Percentiles rank a stretch among this genome's conserved stretches.
These are phyloP conservation scores for Tetragnatha montana DNA, from an alignment of 2,888 invertebrate genomes.

Conservation along the genomic window DNA sequence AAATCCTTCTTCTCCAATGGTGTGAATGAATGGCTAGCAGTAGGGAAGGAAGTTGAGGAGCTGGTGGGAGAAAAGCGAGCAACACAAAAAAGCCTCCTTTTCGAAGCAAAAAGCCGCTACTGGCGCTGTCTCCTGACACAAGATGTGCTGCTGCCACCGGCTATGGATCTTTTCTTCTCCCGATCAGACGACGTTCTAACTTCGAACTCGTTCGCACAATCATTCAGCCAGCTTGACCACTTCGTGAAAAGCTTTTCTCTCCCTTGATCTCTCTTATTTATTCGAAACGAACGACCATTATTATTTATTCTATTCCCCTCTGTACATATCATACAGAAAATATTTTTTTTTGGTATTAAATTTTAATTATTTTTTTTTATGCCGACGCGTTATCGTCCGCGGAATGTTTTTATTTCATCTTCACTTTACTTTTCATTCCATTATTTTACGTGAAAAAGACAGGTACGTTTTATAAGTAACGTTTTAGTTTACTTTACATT, in stretches of 20 bases:
- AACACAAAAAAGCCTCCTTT: constrained; percentile 40
- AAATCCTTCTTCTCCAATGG: background rate
- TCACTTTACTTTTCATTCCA: too few species aligned
- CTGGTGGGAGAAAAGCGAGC: constrained; percentile 19
- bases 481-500: too few species aligned
- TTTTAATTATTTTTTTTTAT: constrained; percentile 9
- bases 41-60: constrained; percentile 41
- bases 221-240: constrained; percentile 61
- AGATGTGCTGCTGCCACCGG: constrained; percentile 63
- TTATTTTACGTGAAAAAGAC: too few species aligned
- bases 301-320: constrained; percentile 20
- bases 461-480: too few species aligned
- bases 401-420: too few species aligned
- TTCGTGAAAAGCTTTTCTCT: constrained; percentile 46
- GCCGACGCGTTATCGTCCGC: background rate
- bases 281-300: constrained; percentile 45
- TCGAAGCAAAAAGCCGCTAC: constrained; percentile 60
- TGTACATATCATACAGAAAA: too few species aligned
- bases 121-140: constrained; percentile 65
- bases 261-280: constrained; percentile 34
- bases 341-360: background rate
- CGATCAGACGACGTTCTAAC: constrained; percentile 47
- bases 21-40: constrained; percentile 6
- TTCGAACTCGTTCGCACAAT: constrained; percentile 38
- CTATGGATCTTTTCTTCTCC: constrained; percentile 45